Conservation (phyloP, 2,797 vertebrate species). For the Brotogeris chrysoptera region DNA sequence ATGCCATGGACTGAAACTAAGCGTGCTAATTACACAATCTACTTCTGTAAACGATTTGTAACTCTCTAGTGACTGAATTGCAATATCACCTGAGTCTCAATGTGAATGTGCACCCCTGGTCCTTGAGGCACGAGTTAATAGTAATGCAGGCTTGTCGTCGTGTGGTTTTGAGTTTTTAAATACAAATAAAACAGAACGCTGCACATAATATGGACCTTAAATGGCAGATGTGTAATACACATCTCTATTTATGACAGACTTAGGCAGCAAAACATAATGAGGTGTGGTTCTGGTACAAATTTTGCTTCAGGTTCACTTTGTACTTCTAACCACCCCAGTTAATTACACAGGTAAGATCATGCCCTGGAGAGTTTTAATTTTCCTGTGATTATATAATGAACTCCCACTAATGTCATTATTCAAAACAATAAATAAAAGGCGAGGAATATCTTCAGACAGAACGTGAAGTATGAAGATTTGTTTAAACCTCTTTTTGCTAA, state of each 20-base stretch:
- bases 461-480: background rate
- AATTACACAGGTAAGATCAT: conserved; percentile 72
- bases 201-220: conserved; percentile 23
- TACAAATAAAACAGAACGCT: conserved; percentile 37
- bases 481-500: conserved; percentile 9
- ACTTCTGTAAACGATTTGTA: conserved; percentile 45
- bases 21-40: conserved; percentile 29
- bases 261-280: conserved; percentile 57
- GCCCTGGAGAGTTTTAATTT: conserved; percentile 72
- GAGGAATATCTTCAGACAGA: conserved; percentile 11
- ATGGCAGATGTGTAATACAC: conserved; percentile 61
- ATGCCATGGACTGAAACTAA: conserved; percentile 8
- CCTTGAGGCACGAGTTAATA: conserved; percentile 35
- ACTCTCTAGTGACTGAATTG: background rate
- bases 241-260: conserved; percentile 63
- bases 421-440: background rate
- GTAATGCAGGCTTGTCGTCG: conserved; percentile 47
- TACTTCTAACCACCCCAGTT: conserved; percentile 65
- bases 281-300: conserved; percentile 59
- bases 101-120: background rate
- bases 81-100: conserved; percentile 2
- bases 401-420: conserved; percentile 67
- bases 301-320: conserved; percentile 65
- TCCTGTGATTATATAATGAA: conserved; percentile 75
- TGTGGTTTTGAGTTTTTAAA: conserved; percentile 50